Evolutionary conservation across 2,888 invertebrate species (phyloP), one percentile per base, ranked within the genome.

Genomic region (Catocala sponsa): DNA sequence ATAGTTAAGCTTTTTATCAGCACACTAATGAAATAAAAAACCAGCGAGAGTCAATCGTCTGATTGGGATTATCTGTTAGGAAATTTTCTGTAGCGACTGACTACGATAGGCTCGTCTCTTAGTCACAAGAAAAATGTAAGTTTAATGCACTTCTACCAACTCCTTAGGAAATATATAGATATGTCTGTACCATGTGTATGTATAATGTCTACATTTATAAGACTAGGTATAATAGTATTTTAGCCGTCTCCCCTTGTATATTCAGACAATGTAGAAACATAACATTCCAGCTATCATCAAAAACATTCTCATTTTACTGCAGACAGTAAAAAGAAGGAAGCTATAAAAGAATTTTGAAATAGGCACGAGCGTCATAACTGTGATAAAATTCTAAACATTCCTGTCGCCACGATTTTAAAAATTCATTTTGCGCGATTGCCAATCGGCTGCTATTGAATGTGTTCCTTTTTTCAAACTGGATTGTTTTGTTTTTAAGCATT

Each of bases 311-410:
- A 6, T 12, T 50, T 35, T 38, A 35, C 35, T 33, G 35, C 12
- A 9, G 12, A 32, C 12, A 38, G 35, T 50, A 35, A 32, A 48
- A 33, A 48, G 25, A 33, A 32, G 25, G 48, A 32, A 35, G 6
- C 6, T 48, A 54, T 41, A 46, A 56, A 58, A 56, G 43, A 60
- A 61, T 68, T 48, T 51, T 44, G 33, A 47, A 67, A 61, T 67
- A 57, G 33, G 33, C 48, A 42, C 12, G 55, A 15, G 48, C 44
- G 49, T 41, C 44, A 35, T 25, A 25, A 12, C 53, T 47, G 35
- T 13, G 12, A 38, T 33, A 33, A 35, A 50, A 50, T 35, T 13
- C 11, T 49, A 11, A 52, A 47, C 48, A 60, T 72, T 72, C 68
- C 46, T 32, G 54, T 55, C 54, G 46, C 33, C 6, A 15, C 52